Percentiles rank a stretch among this genome's conserved stretches.
Conservation (phyloP, 1,140 invertebrate genomes). For the Fopius arisanus region DNA sequence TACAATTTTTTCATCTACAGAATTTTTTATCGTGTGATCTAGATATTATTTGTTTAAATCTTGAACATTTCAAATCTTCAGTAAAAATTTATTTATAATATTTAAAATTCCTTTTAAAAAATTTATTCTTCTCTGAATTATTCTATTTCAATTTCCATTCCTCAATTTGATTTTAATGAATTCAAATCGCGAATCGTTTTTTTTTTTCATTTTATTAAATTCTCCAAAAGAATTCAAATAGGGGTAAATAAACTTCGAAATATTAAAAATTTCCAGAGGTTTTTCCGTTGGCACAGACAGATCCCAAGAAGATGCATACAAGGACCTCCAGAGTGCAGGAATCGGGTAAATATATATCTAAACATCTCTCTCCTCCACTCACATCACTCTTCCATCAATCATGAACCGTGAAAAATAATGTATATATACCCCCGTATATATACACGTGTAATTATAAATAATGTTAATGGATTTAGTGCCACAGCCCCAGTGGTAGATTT, state of each 20-base stretch:
- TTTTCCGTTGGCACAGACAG: constrained; percentile 77
- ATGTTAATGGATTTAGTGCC: constrained; percentile 32
- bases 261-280: constrained; percentile 69
- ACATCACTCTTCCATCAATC: too few relatives aligned
- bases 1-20: constrained; percentile 42
- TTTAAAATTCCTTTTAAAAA: too few relatives aligned
- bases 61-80: neutral
- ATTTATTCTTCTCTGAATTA: too few relatives aligned
- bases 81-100: constrained; percentile 13
- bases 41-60: neutral
- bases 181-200: too few relatives aligned
- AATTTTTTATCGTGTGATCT: too few relatives aligned
- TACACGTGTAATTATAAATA: neutral
- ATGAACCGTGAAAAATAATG: neutral
- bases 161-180: too few relatives aligned
- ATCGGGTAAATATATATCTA: constrained; percentile 53
- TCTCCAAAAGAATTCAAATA: too few relatives aligned
- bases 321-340: constrained; percentile 73
- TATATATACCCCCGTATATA: neutral
- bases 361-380: neutral
- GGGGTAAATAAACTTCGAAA: too few relatives aligned
- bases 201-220: too few relatives aligned
- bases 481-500: constrained; percentile 59
- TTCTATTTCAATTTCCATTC: too few relatives aligned
- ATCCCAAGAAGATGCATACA: constrained; percentile 85